Evolutionary conservation across 2,113 vertebrate species (phyloP), one percentile per base, ranked within the genome.

Genomic region (Silurus meridionalis): DNA sequence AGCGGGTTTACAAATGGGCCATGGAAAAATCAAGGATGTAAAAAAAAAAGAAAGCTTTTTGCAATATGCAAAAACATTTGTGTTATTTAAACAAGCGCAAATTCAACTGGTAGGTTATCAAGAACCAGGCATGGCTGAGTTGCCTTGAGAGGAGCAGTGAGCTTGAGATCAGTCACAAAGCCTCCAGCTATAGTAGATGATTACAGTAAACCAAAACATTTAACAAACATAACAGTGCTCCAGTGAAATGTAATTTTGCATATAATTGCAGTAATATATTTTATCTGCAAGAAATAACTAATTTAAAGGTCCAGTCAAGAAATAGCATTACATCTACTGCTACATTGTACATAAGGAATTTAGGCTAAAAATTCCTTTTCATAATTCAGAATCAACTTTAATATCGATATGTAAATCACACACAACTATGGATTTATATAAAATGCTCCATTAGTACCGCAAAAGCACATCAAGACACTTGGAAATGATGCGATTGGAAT

Each of bases 41-140:
- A 46, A 48, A 13, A 63, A 46, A 74, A 19, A 74, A 7, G 13
- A 15, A 60, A 58, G 53, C 53, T 64, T 66, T 66, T 66, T 53
- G 23, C 28, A 58, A 83, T 50, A 83, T 48, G 28, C 53, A 10
- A 74, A 58, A 74, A 14, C 13, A 28, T 72, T 37, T 82, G 15
- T 83, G 46, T 46, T 50, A 60, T 60, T 50, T 84, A 84, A 77
- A 84, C 55, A 52, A 57, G 37, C 14, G 11, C 48, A 52, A 82
- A 74, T 60, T 28, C 15, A 60, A 50, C 64, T 61, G 10, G 37
- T 75, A 17, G 8, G n/a, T 58, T 17, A 6, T n/a, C 53, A 37
- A 28, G 15, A n/a, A 28, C 25, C 57, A 37, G 8, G 69, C 37
- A 83, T 69, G 15, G 7, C 81, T 0, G 5, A 28, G 52, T 55